Conservation (phyloP, 2,797 vertebrate species). For the Anolis apletophallus region DNA sequence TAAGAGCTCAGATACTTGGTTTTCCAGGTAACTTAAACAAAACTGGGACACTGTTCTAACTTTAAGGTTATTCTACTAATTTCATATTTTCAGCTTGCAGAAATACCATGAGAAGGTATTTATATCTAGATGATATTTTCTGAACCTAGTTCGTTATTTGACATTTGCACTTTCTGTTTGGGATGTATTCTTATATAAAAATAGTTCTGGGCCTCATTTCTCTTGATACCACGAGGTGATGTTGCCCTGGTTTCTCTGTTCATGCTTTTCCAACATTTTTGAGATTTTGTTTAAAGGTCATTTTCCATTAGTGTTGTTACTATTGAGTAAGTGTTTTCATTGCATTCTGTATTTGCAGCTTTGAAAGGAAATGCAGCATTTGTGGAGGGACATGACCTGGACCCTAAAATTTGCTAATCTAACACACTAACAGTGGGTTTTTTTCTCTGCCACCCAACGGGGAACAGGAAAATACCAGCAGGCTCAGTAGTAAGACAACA, state of each 20-base stretch:
- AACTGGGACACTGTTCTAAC: conserved; percentile 55
- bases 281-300: conserved; percentile 11
- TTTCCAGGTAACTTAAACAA: conserved; percentile 53
- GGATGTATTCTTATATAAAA: conserved; percentile 27
- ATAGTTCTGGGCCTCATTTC: conserved; percentile 25
- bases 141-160: conserved; percentile 22
- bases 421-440: background rate
- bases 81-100: conserved; percentile 21
- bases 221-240: conserved; percentile 29
- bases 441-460: background rate
- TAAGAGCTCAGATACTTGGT: conserved; percentile 51
- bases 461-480: background rate
- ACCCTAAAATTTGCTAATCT: background rate
- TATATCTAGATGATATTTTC: conserved; percentile 52
- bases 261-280: conserved; percentile 18
- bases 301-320: background rate
- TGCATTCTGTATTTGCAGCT: background rate
- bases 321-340: conserved; percentile 10
- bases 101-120: conserved; percentile 36
- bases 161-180: conserved; percentile 36
- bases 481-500: background rate
- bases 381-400: background rate
- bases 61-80: conserved; percentile 57
- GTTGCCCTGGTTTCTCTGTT: conserved; percentile 31
- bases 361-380: background rate